Evolutionary conservation across 2,888 invertebrate genomes (phyloP).

Genomic region (Drosophila gaucha): DNA sequence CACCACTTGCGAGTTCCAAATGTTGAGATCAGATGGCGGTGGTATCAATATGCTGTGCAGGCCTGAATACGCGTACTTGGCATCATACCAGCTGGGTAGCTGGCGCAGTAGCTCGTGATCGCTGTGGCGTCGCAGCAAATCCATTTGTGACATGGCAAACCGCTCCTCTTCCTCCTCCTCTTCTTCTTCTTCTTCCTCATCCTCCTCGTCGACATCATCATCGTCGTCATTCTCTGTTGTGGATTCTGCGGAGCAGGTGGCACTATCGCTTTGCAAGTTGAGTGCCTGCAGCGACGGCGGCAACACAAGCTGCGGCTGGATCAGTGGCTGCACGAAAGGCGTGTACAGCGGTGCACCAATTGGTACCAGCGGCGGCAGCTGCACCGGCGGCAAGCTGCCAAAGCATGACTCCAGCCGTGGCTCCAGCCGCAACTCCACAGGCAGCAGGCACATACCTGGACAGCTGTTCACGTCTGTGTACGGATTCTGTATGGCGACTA

Average conservation of each 20-base stretch:
- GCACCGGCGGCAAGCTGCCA: conserved; percentile 35
- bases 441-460: conserved; percentile 36
- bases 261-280: conserved; percentile 58
- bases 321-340: conserved; percentile 52
- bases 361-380: conserved; percentile 68
- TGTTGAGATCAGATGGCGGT: conserved; percentile 83
- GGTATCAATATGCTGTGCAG: conserved; percentile 84
- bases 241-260: conserved; percentile 64
- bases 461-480: conserved; percentile 14
- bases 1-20: conserved; percentile 83
- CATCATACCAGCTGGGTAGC: conserved; percentile 84
- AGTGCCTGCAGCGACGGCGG: conserved; percentile 64
- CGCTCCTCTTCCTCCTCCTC: conserved; percentile 29
- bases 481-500: conserved; percentile 67
- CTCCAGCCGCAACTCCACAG: conserved; percentile 58
- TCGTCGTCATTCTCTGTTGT: conserved; percentile 60
- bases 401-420: conserved; percentile 35
- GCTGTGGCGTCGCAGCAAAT: conserved; percentile 56
- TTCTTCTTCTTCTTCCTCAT: conserved; percentile 34
- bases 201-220: conserved; percentile 27
- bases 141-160: conserved; percentile 59
- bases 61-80: conserved; percentile 84
- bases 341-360: conserved; percentile 69
- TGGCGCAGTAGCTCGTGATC: conserved; percentile 69
- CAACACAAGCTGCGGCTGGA: conserved; percentile 41